Evolutionary conservation across 2,113 vertebrate genomes (phyloP).

Genomic region (Tor tambroides): DNA sequence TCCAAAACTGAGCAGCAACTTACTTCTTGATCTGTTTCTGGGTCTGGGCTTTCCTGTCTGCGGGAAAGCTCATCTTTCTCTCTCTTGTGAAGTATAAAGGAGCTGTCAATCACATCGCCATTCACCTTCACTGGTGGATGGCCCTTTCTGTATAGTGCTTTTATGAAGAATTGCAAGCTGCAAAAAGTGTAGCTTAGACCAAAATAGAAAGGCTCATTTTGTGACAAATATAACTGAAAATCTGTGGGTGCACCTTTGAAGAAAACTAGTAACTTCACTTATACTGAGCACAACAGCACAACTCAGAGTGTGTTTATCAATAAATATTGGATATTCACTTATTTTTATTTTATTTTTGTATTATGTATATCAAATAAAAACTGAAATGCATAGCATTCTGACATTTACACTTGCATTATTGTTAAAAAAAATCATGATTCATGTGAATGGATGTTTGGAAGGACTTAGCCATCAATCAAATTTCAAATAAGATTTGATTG

Average conservation of each 20-base stretch:
- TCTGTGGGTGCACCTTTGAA: neutral
- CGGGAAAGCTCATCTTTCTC: slow-evolving; percentile 30
- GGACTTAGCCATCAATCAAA: neutral
- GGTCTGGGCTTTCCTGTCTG: slow-evolving; percentile 39
- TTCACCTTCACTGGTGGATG: slow-evolving; percentile 29
- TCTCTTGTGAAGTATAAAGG: slow-evolving; percentile 32
- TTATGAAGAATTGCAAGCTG: slow-evolving; percentile 17
- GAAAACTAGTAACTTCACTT: neutral
- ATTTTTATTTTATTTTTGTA: neutral
- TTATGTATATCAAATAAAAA: neutral
- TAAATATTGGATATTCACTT: neutral
- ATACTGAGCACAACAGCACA: neutral
- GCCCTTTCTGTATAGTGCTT: slow-evolving; percentile 24
- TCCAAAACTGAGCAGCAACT: slow-evolving; percentile 38
- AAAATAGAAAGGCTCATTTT: slow-evolving; percentile 16
- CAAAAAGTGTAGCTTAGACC: neutral
- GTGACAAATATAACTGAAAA: neutral
- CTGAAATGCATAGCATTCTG: neutral
- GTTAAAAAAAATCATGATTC: neutral
- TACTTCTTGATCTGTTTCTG: slow-evolving; percentile 33
- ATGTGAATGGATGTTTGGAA: slow-evolving; percentile 4
- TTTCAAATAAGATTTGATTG: neutral
- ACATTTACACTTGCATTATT: neutral
- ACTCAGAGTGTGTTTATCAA: neutral
- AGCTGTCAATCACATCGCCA: slow-evolving; percentile 39